Percentiles rank a stretch among this genome's conserved stretches.
Evolutionary conservation across 2,113 vertebrate genomes (phyloP).

Genomic region (Ageneiosus marmoratus): DNA sequence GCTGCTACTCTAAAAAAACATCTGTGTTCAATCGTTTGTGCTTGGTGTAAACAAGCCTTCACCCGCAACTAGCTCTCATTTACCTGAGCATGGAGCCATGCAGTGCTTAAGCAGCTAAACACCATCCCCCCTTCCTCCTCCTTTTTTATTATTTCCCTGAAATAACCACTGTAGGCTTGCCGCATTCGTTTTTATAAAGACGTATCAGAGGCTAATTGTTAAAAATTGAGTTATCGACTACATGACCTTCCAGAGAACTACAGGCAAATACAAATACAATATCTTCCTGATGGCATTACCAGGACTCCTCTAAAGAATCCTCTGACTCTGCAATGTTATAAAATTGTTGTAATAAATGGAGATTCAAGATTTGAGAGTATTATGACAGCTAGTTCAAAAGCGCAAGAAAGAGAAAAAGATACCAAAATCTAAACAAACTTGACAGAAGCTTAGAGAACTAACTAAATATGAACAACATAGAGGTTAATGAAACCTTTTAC

Average conservation of each 20-base stretch:
- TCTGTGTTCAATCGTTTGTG: constrained; percentile 17
- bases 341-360: constrained; percentile 76
- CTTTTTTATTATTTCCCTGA: constrained; percentile 42
- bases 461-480: background rate
- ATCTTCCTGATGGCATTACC: constrained; percentile 68
- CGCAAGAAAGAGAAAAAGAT: constrained; percentile 2
- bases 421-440: background rate
- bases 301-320: constrained; percentile 66
- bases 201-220: constrained; percentile 78
- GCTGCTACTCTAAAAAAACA: constrained; percentile 22
- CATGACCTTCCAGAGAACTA: constrained; percentile 76
- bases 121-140: too few species aligned
- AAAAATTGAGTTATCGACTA: constrained; percentile 78
- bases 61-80: constrained; percentile 21
- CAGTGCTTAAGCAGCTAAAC: constrained; percentile 55
- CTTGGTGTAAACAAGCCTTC: constrained; percentile 9
- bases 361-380: constrained; percentile 74
- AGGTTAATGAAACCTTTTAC: background rate
- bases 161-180: constrained; percentile 62
- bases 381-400: constrained; percentile 67
- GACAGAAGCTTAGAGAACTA: background rate
- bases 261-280: constrained; percentile 72
- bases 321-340: constrained; percentile 67
- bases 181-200: constrained; percentile 64
- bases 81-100: constrained; percentile 1